phyloP scores from a whole-genome alignment of 2,888 invertebrate species.

The Lobophora halterata region DNA sequence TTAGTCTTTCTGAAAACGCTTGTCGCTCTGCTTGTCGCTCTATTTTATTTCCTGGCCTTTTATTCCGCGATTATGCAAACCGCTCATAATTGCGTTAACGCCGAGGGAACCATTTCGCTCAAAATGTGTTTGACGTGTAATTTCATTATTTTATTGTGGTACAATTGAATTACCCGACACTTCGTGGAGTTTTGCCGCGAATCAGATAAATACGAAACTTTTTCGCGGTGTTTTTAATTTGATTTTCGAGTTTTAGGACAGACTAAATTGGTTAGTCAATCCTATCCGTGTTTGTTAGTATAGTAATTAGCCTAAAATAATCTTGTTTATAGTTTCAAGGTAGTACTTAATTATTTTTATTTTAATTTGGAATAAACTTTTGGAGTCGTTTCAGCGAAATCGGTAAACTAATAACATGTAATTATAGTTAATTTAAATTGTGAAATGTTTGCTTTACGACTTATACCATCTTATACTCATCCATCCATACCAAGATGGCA shows the following conservation, averaged over 20 bases:
- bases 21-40: conserved; percentile 13
- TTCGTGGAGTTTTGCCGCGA: conserved; percentile 46
- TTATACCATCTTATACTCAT: too few relatives aligned
- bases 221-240: conserved; percentile 29
- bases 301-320: neutral
- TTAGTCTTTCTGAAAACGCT: too few relatives aligned
- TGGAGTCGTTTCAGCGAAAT: too few relatives aligned
- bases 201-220: conserved; percentile 41
- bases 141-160: conserved; percentile 68
- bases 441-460: too few relatives aligned
- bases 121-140: conserved; percentile 72
- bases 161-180: conserved; percentile 61
- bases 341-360: too few relatives aligned
- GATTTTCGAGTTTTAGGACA: conserved; percentile 19
- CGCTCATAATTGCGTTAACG: conserved; percentile 62
- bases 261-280: conserved; percentile 16
- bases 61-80: conserved; percentile 67
- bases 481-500: too few relatives aligned
- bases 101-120: conserved; percentile 49
- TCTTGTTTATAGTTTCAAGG: too few relatives aligned
- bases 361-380: too few relatives aligned
- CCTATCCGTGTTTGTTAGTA: conserved; percentile 2
- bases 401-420: too few relatives aligned
- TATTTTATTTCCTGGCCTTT: conserved; percentile 27
- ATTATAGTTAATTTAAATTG: too few relatives aligned